Conservation (phyloP, 2,113 vertebrate genomes). For the Oryzias javanicus region DNA sequence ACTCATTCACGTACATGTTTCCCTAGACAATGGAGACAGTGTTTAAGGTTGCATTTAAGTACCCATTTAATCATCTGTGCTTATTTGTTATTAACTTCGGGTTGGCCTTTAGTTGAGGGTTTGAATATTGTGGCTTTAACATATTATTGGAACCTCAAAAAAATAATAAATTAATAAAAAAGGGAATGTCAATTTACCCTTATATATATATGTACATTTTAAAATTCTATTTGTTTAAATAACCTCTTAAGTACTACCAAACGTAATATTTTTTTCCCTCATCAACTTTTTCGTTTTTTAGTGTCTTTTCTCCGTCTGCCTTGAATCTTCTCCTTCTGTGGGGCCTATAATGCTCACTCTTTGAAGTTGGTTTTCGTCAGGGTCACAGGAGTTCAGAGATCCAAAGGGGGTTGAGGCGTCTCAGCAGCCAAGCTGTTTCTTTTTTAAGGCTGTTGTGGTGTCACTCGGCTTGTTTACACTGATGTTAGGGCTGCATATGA, state of each 20-base stretch:
- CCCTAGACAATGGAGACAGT: too few relatives aligned
- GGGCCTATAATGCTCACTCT: slow-evolving; percentile 18
- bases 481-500: slow-evolving; percentile 24
- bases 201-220: not conserved
- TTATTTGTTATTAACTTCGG: too few relatives aligned
- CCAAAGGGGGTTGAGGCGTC: slow-evolving; percentile 39
- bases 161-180: not conserved
- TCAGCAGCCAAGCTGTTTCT: slow-evolving; percentile 39
- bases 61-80: too few relatives aligned
- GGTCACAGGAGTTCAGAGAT: slow-evolving; percentile 33
- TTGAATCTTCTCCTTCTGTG: not conserved
- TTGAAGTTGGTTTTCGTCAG: slow-evolving; percentile 31
- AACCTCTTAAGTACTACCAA: too few relatives aligned
- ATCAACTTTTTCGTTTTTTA: too few relatives aligned
- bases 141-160: not conserved
- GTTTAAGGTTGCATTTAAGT: too few relatives aligned
- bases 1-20: too few relatives aligned
- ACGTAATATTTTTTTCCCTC: too few relatives aligned
- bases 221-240: not conserved
- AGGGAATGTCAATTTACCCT: not conserved
- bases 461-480: slow-evolving; percentile 30
- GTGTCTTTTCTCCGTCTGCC: not conserved
- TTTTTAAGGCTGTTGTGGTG: slow-evolving; percentile 43
- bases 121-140: too few relatives aligned
- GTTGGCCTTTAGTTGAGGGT: too few relatives aligned